Conservation (phyloP, 1,140 invertebrate genomes). For the Episyrphus balteatus region DNA sequence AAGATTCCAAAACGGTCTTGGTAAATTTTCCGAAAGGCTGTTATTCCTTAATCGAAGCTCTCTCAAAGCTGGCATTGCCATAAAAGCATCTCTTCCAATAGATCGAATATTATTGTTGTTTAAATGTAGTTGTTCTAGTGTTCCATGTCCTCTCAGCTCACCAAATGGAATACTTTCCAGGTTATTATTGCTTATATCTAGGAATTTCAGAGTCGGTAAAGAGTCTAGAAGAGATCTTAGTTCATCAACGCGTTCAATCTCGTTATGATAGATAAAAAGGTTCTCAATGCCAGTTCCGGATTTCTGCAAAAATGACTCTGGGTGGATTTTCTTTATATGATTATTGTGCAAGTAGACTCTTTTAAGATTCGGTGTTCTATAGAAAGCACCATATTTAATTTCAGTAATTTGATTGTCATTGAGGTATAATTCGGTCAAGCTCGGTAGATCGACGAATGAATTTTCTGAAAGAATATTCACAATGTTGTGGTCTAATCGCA, state of each 20-base stretch:
- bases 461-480: slow-evolving; percentile 61
- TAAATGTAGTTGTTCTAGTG: slow-evolving; percentile 65
- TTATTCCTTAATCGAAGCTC: slow-evolving; percentile 72
- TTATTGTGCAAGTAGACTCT: slow-evolving; percentile 69
- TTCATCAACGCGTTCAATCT: slow-evolving; percentile 59
- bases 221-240: slow-evolving; percentile 59
- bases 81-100: slow-evolving; percentile 63
- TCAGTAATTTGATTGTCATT: slow-evolving; percentile 63
- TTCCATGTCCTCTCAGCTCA: slow-evolving; percentile 61
- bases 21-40: slow-evolving; percentile 51
- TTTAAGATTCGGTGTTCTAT: slow-evolving; percentile 59
- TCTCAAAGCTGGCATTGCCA: slow-evolving; percentile 66
- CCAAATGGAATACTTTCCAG: slow-evolving; percentile 64
- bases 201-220: slow-evolving; percentile 59
- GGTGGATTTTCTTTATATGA: slow-evolving; percentile 61
- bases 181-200: slow-evolving; percentile 66
- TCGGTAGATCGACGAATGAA: slow-evolving; percentile 67
- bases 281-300: slow-evolving; percentile 62
- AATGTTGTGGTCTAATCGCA: slow-evolving; percentile 58
- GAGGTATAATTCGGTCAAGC: slow-evolving; percentile 55
- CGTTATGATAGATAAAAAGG: slow-evolving; percentile 61
- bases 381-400: slow-evolving; percentile 65
- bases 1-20: slow-evolving; percentile 66
- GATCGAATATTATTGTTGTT: slow-evolving; percentile 64
- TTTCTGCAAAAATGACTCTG: slow-evolving; percentile 65